A percentile compares a stretch with the other conserved stretches of the same genome.
Evolutionary conservation across 2,113 vertebrate genomes (phyloP).

Genomic region (Sceloporus tristichus): DNA sequence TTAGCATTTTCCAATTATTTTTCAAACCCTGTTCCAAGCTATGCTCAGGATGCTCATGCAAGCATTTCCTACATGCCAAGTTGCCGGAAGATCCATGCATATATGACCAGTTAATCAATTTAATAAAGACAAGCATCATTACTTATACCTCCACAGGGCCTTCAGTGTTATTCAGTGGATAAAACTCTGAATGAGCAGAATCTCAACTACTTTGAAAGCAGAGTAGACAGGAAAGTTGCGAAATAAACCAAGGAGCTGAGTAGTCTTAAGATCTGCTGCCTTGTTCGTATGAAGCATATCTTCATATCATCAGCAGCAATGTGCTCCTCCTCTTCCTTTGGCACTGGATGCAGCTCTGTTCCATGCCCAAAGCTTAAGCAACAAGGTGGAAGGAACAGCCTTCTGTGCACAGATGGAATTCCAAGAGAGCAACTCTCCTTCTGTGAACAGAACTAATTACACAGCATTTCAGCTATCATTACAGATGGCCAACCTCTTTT

Average conservation of each 20-base stretch:
- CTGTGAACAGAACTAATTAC: conserved; percentile 23
- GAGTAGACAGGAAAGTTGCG: too few species aligned
- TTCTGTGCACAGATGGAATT: background rate
- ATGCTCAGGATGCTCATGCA: background rate
- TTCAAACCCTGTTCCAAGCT: too few species aligned
- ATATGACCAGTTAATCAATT: background rate
- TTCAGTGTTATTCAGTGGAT: too few species aligned
- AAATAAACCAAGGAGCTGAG: background rate
- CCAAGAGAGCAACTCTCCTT: background rate
- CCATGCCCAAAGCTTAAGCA: background rate
- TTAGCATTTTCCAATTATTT: too few species aligned
- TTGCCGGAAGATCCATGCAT: background rate
- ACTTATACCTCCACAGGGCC: background rate
- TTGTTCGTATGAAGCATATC: background rate
- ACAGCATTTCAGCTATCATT: conserved; percentile 23
- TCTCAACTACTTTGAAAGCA: too few species aligned
- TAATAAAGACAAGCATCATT: background rate
- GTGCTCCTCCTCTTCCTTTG: background rate
- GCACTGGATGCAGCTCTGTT: background rate
- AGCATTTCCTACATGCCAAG: background rate
- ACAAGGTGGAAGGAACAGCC: background rate
- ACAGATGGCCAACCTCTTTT: conserved; percentile 8
- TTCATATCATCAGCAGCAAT: too few species aligned
- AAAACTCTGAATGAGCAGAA: too few species aligned
- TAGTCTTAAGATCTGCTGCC: background rate